Percentiles rank a stretch among this genome's conserved stretches.
phyloP scores from a whole-genome alignment of 2,797 vertebrate genomes.

The Danionella dracula region DNA sequence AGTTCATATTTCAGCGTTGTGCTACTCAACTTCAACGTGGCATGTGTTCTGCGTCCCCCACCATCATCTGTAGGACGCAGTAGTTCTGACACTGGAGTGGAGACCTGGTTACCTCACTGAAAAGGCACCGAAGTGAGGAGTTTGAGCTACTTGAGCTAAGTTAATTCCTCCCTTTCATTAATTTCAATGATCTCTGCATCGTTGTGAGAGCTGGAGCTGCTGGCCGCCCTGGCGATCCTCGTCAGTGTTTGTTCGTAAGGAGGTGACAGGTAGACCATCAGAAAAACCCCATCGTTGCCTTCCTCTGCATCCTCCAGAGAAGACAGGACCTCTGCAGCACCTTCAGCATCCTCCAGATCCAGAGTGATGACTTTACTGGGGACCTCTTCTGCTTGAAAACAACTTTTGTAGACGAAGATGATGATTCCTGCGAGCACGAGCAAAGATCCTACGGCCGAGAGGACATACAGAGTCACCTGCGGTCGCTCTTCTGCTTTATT shows the following conservation, averaged over 20 bases:
- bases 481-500: conserved; percentile 37
- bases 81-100: too few relatives aligned
- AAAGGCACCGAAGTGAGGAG: too few relatives aligned
- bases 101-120: too few relatives aligned
- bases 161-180: too few relatives aligned
- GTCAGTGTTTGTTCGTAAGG: conserved; percentile 79
- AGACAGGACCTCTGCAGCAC: conserved; percentile 61
- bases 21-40: too few relatives aligned
- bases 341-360: conserved; percentile 61
- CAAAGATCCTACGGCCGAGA: conserved; percentile 49
- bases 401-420: conserved; percentile 39
- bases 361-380: conserved; percentile 60
- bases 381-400: conserved; percentile 47
- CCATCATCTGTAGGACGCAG: too few relatives aligned
- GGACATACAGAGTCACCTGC: conserved; percentile 39
- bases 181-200: neutral
- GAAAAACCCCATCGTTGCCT: conserved; percentile 58
- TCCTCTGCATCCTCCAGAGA: conserved; percentile 47
- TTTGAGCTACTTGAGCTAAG: too few relatives aligned
- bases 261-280: conserved; percentile 71
- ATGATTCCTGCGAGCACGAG: conserved; percentile 42
- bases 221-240: conserved; percentile 63
- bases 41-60: too few relatives aligned
- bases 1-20: too few relatives aligned
- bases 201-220: conserved; percentile 57